These are phyloP conservation scores for Adelphocoris suturalis DNA, from an alignment of 2,888 invertebrate species.

Conservation along the genomic window DNA sequence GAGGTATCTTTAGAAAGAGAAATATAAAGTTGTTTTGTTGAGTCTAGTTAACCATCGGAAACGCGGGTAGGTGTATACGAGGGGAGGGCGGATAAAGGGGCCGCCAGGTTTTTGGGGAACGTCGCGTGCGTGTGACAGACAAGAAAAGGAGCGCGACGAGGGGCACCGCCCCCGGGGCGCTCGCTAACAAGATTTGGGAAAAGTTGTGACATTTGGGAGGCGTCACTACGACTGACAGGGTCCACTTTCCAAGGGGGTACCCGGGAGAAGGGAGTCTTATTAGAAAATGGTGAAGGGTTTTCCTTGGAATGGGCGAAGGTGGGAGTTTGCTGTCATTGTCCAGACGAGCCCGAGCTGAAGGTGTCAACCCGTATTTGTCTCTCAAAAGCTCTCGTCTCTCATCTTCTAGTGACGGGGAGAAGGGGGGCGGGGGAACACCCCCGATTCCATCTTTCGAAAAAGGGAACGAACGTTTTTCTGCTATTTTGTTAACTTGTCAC, in stretches of 20 bases:
- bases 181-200: slow-evolving; percentile 71
- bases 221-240: slow-evolving; percentile 69
- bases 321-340: slow-evolving; percentile 61
- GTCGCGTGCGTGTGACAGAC: slow-evolving; percentile 66
- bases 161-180: slow-evolving; percentile 35
- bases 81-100: not conserved
- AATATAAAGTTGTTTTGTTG: slow-evolving; percentile 48
- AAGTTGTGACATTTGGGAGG: slow-evolving; percentile 67
- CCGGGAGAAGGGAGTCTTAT: slow-evolving; percentile 43
- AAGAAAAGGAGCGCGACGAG: slow-evolving; percentile 29
- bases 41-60: not conserved
- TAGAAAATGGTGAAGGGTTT: slow-evolving; percentile 62
- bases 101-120: not conserved
- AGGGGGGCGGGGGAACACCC: not conserved
- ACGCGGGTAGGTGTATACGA: slow-evolving; percentile 2
- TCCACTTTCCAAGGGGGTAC: slow-evolving; percentile 43
- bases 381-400: slow-evolving; percentile 45
- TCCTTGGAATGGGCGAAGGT: not conserved
- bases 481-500: slow-evolving; percentile 61
- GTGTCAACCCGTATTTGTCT: slow-evolving; percentile 66
- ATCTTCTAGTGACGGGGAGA: not conserved
- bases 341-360: slow-evolving; percentile 48
- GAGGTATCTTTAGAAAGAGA: not conserved
- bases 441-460: slow-evolving; percentile 5
- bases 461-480: slow-evolving; percentile 11